These are phyloP conservation scores for Megamerina dolium DNA, from an alignment of 2,888 invertebrate species.

Conservation along the genomic window DNA sequence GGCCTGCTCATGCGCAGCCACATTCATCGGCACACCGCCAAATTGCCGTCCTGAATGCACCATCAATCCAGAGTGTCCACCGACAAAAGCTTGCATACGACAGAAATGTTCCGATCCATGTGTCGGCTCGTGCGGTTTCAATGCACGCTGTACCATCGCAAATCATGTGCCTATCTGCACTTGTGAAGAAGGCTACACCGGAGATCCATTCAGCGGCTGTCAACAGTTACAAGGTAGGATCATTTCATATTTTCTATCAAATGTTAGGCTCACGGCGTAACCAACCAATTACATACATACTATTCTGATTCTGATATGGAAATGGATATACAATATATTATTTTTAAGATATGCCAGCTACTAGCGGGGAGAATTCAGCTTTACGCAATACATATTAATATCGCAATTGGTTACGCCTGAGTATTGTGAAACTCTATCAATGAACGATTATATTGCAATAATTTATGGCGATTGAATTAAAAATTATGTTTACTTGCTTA, in stretches of 20 bases:
- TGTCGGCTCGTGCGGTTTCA: slow-evolving; percentile 58
- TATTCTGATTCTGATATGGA: too few relatives aligned
- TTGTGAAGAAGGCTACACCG: slow-evolving; percentile 72
- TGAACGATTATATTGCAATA: too few relatives aligned
- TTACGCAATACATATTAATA: too few relatives aligned
- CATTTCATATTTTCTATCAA: slow-evolving; percentile 18
- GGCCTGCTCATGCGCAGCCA: slow-evolving; percentile 57
- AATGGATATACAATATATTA: slow-evolving; percentile 2
- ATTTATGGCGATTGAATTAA: too few relatives aligned
- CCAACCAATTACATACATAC: slow-evolving; percentile 6
- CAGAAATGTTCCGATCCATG: slow-evolving; percentile 62
- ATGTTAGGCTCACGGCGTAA: slow-evolving; percentile 19
- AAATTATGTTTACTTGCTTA: neutral
- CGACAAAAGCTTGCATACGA: slow-evolving; percentile 59
- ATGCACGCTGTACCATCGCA: slow-evolving; percentile 55
- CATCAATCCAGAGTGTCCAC: slow-evolving; percentile 61
- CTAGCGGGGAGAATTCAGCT: too few relatives aligned
- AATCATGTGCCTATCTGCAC: slow-evolving; percentile 74
- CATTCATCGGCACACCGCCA: slow-evolving; percentile 60
- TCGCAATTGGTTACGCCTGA: slow-evolving; percentile 8
- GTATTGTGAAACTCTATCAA: slow-evolving; percentile 7
- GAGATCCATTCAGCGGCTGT: slow-evolving; percentile 67
- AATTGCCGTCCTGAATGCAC: slow-evolving; percentile 62
- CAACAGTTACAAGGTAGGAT: slow-evolving; percentile 51
- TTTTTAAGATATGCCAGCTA: too few relatives aligned